phyloP scores from a whole-genome alignment of 1,140 invertebrate genomes.

The Sesamia nonagrioides region DNA sequence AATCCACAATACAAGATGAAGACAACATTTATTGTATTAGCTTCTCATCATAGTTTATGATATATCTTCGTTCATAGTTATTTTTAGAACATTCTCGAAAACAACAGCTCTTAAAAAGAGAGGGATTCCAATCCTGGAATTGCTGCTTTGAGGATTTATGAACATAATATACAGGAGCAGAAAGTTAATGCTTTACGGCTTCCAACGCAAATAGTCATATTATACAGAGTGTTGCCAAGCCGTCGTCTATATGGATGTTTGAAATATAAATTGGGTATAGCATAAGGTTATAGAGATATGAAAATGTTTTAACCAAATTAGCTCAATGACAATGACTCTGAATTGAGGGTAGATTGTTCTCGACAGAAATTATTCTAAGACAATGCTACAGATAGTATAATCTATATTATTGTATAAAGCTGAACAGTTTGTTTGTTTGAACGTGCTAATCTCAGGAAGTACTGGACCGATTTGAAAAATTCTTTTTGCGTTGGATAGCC shows the following conservation, averaged over 20 bases:
- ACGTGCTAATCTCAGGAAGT: too few relatives aligned
- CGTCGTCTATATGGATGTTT: background rate
- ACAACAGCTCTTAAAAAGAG: constrained; percentile 15
- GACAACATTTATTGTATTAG: background rate
- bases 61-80: too few relatives aligned
- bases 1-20: background rate
- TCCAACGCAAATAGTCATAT: constrained; percentile 53
- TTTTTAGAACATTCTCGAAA: constrained; percentile 10
- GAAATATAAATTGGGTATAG: background rate
- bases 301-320: background rate
- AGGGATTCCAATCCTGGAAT: constrained; percentile 31
- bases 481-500: too few relatives aligned
- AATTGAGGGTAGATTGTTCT: too few relatives aligned
- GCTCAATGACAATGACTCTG: too few relatives aligned
- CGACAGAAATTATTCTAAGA: too few relatives aligned
- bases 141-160: constrained; percentile 49
- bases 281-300: background rate
- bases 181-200: constrained; percentile 52
- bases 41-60: background rate
- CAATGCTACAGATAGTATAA: too few relatives aligned
- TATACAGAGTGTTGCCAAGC: constrained; percentile 52
- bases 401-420: too few relatives aligned
- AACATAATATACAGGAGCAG: constrained; percentile 52
- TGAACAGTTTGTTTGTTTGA: too few relatives aligned
- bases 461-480: too few relatives aligned